phyloP scores from a whole-genome alignment of 2,113 vertebrate species.

The Toxotes chatareus region DNA sequence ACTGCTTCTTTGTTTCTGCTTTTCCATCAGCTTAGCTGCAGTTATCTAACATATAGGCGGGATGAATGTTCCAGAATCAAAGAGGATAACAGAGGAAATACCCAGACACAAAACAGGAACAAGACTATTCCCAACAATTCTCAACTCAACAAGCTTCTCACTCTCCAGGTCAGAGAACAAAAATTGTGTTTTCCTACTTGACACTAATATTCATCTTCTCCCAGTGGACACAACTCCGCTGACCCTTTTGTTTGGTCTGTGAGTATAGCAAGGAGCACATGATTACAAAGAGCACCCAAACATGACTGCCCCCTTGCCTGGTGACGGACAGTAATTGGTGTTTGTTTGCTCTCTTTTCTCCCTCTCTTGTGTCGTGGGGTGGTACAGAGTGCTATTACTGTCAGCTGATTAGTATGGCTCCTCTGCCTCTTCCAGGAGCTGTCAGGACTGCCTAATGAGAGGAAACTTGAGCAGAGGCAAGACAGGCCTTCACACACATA shows the following conservation, averaged over 20 bases:
- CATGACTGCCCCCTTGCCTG: conserved; percentile 34
- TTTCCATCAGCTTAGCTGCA: conserved; percentile 35
- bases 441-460: conserved; percentile 60
- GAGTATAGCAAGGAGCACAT: conserved; percentile 41
- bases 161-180: conserved; percentile 39
- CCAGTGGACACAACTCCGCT: conserved; percentile 39
- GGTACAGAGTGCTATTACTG: conserved; percentile 74
- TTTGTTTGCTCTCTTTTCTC: conserved; percentile 77
- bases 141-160: conserved; percentile 36
- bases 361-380: conserved; percentile 57
- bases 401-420: conserved; percentile 70
- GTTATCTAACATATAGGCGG: not conserved
- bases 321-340: conserved; percentile 77
- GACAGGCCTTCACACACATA: conserved; percentile 8
- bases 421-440: conserved; percentile 67
- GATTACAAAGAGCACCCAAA: conserved; percentile 51
- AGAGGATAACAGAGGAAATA: conserved; percentile 37
- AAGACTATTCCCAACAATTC: no score
- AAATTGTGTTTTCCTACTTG: conserved; percentile 55
- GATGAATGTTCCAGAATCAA: conserved; percentile 27
- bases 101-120: conserved; percentile 35
- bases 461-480: conserved; percentile 61
- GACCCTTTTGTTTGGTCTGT: conserved; percentile 58
- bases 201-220: conserved; percentile 45
- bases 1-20: conserved; percentile 60